A percentile compares a stretch with the other conserved stretches of the same genome.
phyloP scores from a whole-genome alignment of 2,113 vertebrate species.

The Propithecus coquereli region DNA sequence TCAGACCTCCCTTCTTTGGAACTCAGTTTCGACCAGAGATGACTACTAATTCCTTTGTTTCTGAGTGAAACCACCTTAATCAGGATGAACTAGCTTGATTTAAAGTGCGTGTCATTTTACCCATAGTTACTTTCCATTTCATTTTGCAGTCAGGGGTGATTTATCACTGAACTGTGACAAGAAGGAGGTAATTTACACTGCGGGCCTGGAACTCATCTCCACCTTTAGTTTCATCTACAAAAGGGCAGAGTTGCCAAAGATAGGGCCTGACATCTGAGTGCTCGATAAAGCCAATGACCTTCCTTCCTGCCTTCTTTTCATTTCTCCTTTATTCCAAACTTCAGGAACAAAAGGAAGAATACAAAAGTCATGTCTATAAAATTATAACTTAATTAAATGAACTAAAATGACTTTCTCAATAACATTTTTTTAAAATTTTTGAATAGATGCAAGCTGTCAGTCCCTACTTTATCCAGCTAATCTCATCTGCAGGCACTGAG shows the following conservation, averaged over 20 bases:
- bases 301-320: neutral
- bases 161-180: conserved; percentile 22
- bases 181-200: neutral
- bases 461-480: neutral
- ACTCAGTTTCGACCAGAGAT: neutral
- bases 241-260: neutral
- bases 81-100: conserved; percentile 71
- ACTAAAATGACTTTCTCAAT: neutral
- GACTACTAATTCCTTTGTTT: conserved; percentile 37
- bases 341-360: neutral
- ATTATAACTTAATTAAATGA: neutral
- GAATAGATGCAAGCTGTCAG: neutral
- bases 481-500: neutral
- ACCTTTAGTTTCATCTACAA: neutral
- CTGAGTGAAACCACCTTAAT: conserved; percentile 52
- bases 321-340: neutral
- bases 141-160: conserved; percentile 46
- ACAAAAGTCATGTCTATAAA: neutral
- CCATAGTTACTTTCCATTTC: conserved; percentile 56
- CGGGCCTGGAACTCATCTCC: neutral
- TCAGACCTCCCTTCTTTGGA: neutral
- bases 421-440: neutral
- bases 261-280: rapidly evolving
- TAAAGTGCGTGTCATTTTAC: conserved; percentile 59
- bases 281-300: neutral